Conservation (phyloP, 2,113 vertebrate genomes). For the Steatornis caripensis region DNA sequence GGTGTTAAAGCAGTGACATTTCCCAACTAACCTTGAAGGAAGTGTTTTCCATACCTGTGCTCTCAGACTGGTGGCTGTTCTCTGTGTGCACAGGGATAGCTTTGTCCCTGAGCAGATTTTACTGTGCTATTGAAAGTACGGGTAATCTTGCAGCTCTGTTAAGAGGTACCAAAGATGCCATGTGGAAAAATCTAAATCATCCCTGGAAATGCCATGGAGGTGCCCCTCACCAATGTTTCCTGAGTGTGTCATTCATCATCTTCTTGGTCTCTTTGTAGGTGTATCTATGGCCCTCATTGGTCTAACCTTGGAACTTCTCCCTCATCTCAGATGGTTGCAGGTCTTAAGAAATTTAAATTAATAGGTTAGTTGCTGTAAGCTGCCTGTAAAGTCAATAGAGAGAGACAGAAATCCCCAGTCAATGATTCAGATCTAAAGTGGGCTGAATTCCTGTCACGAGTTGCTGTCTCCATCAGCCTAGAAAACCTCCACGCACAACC, state of each 20-base stretch:
- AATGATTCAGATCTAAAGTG: background rate
- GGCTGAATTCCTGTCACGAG: background rate
- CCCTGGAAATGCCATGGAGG: background rate
- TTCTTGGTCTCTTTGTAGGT: background rate
- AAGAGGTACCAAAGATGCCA: background rate
- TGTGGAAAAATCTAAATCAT: background rate
- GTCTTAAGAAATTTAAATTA: background rate
- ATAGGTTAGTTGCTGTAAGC: background rate
- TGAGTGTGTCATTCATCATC: background rate
- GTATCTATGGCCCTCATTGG: background rate
- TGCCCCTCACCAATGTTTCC: background rate
- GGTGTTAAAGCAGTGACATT: background rate
- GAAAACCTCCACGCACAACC: background rate
- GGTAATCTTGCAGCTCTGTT: background rate
- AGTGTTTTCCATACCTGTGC: background rate
- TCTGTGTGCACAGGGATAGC: background rate
- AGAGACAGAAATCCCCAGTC: background rate
- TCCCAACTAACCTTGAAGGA: background rate
- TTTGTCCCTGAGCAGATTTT: background rate
- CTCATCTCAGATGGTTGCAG: background rate
- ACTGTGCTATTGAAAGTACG: background rate
- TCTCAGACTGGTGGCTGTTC: background rate
- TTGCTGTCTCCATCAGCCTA: background rate
- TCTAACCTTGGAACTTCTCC: background rate
- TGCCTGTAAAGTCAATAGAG: background rate